A percentile compares a stretch with the other conserved stretches of the same genome.
Conservation (phyloP, 2,113 vertebrate genomes). For the Riparia riparia region DNA sequence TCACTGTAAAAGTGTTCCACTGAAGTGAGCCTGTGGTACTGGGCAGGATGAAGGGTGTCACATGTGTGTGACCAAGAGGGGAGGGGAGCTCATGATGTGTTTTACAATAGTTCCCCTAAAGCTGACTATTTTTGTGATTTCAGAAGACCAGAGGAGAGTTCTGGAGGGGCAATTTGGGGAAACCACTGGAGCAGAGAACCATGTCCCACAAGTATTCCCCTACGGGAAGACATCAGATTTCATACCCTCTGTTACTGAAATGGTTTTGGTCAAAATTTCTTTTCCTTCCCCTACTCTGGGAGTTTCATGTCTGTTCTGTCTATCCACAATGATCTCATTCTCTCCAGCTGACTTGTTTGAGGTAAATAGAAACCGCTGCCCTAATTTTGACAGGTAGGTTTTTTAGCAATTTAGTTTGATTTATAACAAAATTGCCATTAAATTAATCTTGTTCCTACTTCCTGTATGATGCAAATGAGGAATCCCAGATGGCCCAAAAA, state of each 20-base stretch:
- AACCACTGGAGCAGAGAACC: neutral
- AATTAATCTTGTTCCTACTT: slow-evolving; percentile 9
- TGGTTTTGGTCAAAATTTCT: slow-evolving; percentile 4
- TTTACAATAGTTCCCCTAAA: neutral
- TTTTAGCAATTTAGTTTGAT: slow-evolving; percentile 18
- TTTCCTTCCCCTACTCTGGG: slow-evolving; percentile 1
- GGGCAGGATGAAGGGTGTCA: neutral
- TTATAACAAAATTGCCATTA: neutral
- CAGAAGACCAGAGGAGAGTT: neutral
- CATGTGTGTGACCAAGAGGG: fast-evolving
- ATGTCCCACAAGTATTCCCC: slow-evolving; percentile 22
- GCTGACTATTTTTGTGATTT: neutral
- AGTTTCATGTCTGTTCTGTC: slow-evolving; percentile 28
- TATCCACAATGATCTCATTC: slow-evolving; percentile 58
- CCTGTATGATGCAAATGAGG: slow-evolving; percentile 3
- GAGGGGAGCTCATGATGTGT: neutral
- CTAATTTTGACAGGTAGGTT: slow-evolving; percentile 38
- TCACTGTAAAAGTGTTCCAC: neutral
- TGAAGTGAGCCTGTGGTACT: neutral
- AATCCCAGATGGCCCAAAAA: neutral
- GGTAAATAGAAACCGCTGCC: slow-evolving; percentile 24
- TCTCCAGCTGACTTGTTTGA: slow-evolving; percentile 38
- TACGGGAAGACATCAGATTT: neutral
- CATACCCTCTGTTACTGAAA: slow-evolving; percentile 31
- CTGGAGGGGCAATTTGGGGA: slow-evolving; percentile 2